phyloP scores from a whole-genome alignment of 2,888 invertebrate species.

The Emmelina monodactyla region DNA sequence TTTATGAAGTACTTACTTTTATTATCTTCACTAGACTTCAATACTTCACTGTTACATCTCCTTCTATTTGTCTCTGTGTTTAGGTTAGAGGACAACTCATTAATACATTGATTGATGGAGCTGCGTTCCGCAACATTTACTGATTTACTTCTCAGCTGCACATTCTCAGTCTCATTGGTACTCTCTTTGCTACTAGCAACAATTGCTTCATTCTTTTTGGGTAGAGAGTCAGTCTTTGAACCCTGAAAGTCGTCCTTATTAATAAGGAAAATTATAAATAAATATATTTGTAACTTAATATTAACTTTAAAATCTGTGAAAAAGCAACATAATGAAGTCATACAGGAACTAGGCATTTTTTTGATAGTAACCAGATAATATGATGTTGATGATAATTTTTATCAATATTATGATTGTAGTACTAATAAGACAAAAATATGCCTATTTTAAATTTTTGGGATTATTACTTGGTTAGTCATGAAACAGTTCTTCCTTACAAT shows the following conservation, averaged over 20 bases:
- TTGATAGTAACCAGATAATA: background rate
- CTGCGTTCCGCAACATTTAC: slow-evolving; percentile 44
- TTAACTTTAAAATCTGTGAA: background rate
- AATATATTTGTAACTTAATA: no score
- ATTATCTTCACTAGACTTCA: no score
- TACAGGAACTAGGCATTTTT: background rate
- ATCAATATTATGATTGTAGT: no score
- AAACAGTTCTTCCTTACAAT: no score
- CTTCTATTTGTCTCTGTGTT: slow-evolving; percentile 47
- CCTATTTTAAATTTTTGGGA: no score
- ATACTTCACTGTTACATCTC: slow-evolving; percentile 61
- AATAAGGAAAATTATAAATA: slow-evolving; percentile 2
- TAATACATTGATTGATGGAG: slow-evolving; percentile 73
- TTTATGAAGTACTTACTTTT: no score
- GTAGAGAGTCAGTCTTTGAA: slow-evolving; percentile 43
- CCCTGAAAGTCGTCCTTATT: slow-evolving; percentile 25
- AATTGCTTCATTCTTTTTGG: slow-evolving; percentile 46
- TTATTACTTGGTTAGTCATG: no score
- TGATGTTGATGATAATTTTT: background rate
- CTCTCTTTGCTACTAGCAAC: slow-evolving; percentile 35
- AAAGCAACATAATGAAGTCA: background rate
- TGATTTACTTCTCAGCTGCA: slow-evolving; percentile 45
- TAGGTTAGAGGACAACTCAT: slow-evolving; percentile 70
- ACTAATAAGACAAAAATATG: background rate
- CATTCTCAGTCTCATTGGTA: slow-evolving; percentile 39